phyloP scores from a whole-genome alignment of 2,113 vertebrate species.

The Lepisosteus oculatus region DNA sequence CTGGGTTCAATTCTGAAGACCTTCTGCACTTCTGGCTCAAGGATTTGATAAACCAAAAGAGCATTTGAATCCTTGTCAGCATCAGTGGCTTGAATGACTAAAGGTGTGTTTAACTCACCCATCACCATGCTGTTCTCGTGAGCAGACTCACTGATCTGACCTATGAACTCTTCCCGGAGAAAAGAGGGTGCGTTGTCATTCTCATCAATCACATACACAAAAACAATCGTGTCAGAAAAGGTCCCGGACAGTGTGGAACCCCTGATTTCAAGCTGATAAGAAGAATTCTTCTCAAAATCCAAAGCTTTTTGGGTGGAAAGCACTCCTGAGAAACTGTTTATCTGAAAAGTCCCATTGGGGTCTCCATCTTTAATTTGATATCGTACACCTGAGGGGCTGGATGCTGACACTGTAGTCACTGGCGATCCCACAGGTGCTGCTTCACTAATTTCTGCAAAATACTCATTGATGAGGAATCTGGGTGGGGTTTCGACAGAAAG shows the following conservation, averaged over 20 bases:
- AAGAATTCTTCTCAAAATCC: slow-evolving; percentile 78
- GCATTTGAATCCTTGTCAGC: slow-evolving; percentile 80
- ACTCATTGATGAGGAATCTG: slow-evolving; percentile 75
- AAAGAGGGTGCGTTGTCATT: slow-evolving; percentile 88
- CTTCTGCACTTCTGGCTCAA: slow-evolving; percentile 74
- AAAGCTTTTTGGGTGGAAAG: slow-evolving; percentile 72
- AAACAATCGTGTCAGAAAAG: slow-evolving; percentile 60
- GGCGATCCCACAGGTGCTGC: slow-evolving; percentile 65
- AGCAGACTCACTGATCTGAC: slow-evolving; percentile 82
- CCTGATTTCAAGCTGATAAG: slow-evolving; percentile 79
- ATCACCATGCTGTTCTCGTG: slow-evolving; percentile 79
- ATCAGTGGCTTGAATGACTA: slow-evolving; percentile 82
- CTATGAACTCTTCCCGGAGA: slow-evolving; percentile 63
- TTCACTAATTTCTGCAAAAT: slow-evolving; percentile 87
- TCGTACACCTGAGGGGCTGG: slow-evolving; percentile 74
- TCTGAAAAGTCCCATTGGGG: slow-evolving; percentile 71
- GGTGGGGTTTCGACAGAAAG: slow-evolving; percentile 80
- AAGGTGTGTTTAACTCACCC: slow-evolving; percentile 74
- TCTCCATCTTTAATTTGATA: slow-evolving; percentile 86
- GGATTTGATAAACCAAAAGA: slow-evolving; percentile 79
- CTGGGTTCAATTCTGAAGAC: slow-evolving; percentile 82
- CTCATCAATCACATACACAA: slow-evolving; percentile 84
- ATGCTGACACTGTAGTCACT: slow-evolving; percentile 71
- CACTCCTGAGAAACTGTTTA: slow-evolving; percentile 84
- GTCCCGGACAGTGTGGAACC: slow-evolving; percentile 74